Conservation (phyloP, 2,797 vertebrate genomes). For the Cuculus canorus region DNA sequence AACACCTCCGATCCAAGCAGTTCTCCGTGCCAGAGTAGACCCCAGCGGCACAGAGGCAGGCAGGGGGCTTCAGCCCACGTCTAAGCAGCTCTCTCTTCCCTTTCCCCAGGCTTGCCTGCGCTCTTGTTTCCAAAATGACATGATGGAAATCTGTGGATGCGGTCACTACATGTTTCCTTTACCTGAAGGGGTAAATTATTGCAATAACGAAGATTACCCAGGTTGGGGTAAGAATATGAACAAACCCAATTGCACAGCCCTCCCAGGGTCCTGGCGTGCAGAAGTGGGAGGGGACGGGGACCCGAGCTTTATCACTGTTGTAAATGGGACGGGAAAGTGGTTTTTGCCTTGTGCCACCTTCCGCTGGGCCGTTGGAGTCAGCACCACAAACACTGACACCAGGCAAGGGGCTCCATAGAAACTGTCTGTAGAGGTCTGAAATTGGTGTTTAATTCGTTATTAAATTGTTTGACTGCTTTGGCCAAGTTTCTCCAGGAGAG, state of each 20-base stretch:
- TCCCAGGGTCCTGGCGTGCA: background rate
- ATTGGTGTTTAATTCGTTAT: background rate
- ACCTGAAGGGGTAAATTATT: conserved; percentile 68
- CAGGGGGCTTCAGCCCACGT: fast-evolving
- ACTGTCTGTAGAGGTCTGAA: background rate
- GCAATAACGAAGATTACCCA: conserved; percentile 74
- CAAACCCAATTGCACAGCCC: fast-evolving
- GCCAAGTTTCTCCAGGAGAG: background rate
- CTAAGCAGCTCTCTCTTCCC: background rate
- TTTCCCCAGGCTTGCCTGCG: conserved; percentile 79
- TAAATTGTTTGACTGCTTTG: background rate
- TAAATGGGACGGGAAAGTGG: background rate
- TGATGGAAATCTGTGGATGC: conserved; percentile 74
- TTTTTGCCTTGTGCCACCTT: fast-evolving
- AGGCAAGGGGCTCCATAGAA: background rate
- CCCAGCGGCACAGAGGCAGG: background rate
- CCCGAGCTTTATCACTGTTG: fast-evolving
- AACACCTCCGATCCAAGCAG: fast-evolving
- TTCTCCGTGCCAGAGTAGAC: fast-evolving
- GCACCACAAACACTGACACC: fast-evolving
- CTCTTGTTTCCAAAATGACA: conserved; percentile 81
- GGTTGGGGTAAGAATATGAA: conserved; percentile 77
- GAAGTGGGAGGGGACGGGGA: fast-evolving
- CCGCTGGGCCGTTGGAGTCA: fast-evolving
- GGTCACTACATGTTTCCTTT: conserved; percentile 79